Base-by-base conservation (phyloP, 2,888 invertebrate genomes). In the Agriopis marginaria region DNA sequence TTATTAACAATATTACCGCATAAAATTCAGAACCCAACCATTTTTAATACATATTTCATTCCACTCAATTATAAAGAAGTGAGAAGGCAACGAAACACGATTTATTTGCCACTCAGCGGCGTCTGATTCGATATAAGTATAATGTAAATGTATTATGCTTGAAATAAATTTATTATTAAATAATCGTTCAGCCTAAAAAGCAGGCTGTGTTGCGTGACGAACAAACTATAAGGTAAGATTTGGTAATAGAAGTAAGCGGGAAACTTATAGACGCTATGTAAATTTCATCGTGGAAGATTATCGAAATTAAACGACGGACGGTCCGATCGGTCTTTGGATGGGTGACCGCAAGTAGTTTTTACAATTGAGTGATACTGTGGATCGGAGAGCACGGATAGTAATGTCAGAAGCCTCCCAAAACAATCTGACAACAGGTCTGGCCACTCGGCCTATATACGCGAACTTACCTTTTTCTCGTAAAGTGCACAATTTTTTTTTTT, bases 51-150 rank as follows among this genome's bases (percentile, higher is more conserved):
- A 70, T 68, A 51, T 71, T 74, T 73, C 64, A 45, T 60, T 60
- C 42, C 17, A 81, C 82, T 87, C 86, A 88, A 89, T 89, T 86
- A 89, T 81, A 78, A 77, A 72, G 79, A 88, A 85, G 91, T 88
- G 89, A 89, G 90, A 91, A 92, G 84, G 86, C 86, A 90, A 89
- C 86, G 89, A 91, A 92, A 90, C 83, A 82, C 86, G 84, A 91
- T 91, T 91, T 90, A 90, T 91, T 86, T 86, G 86, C 86, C 85
- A 89, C 84, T 92, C 90, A 92, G 86, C 90, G 83, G 81, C 79
- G 80, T 83, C 81, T 83, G 86, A 89, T 87, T 88, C 88, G 82
- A 83, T 84, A 84, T 87, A 61, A 62, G 53, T 62, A 90, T 17
- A 54, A 75, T 89, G 88, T 89, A 88, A 91, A 89, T 90, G 85